Percentiles rank a stretch among this genome's conserved stretches.
These are phyloP conservation scores for Conopomorpha cramerella DNA, from an alignment of 1,140 invertebrate genomes.

Conservation along the genomic window DNA sequence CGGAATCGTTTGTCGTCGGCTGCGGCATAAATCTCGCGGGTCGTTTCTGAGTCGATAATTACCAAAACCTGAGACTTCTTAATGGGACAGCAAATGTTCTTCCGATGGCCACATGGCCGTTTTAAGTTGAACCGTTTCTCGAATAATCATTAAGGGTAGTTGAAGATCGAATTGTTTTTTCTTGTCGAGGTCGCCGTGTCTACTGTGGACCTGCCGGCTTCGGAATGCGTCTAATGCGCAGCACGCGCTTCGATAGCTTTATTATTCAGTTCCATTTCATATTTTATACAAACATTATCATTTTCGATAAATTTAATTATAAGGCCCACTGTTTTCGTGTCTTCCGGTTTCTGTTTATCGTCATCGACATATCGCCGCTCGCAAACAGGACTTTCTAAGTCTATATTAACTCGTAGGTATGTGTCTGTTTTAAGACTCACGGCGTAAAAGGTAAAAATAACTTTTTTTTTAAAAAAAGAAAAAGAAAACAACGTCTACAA, in stretches of 20 bases:
- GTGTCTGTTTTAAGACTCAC: neutral
- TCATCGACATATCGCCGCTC: neutral
- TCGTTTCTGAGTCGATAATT: conserved; percentile 38
- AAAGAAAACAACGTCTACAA: too few species aligned
- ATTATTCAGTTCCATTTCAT: conserved; percentile 38
- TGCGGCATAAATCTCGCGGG: conserved; percentile 21
- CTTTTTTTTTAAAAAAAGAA: too few species aligned
- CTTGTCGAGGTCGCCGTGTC: too few species aligned
- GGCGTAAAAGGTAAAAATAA: too few species aligned
- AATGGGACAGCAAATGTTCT: conserved; percentile 15
- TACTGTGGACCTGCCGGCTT: too few species aligned
- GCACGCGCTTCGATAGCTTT: conserved; percentile 35
- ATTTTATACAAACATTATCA: conserved; percentile 31
- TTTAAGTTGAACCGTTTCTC: too few species aligned
- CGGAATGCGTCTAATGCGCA: conserved; percentile 21
- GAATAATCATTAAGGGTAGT: too few species aligned
- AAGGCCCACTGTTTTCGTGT: conserved; percentile 25
- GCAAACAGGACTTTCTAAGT: neutral
- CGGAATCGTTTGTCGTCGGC: neutral
- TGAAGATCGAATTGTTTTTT: too few species aligned
- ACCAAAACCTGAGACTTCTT: conserved; percentile 19
- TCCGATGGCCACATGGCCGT: too few species aligned
- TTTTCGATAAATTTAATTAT: conserved; percentile 38
- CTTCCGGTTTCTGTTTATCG: conserved; percentile 20
- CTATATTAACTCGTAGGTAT: neutral